These are phyloP conservation scores for Theristicus caerulescens DNA, from an alignment of 2,113 vertebrate genomes.

Conservation along the genomic window DNA sequence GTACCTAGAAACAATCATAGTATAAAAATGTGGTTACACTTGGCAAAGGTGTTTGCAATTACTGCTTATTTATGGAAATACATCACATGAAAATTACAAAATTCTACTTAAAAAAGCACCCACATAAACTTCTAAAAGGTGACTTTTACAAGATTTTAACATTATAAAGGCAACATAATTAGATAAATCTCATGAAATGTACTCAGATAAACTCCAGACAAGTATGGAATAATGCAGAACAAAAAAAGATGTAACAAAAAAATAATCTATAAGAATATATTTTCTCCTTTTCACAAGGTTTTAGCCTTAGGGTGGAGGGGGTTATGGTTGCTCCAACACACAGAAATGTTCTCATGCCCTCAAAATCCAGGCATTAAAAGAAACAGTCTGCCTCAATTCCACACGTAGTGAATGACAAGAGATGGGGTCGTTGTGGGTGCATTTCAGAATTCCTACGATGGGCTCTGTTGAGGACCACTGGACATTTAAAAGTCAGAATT, in stretches of 20 bases:
- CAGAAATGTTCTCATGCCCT: not conserved
- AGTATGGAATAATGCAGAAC: not conserved
- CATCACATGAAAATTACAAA: not conserved
- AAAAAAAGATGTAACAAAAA: not conserved
- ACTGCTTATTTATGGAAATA: not conserved
- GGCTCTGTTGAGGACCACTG: not conserved
- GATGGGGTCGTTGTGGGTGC: not conserved
- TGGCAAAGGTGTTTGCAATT: not conserved
- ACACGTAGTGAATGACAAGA: not conserved
- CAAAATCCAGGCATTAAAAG: not conserved
- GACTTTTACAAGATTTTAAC: not conserved
- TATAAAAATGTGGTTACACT: not conserved
- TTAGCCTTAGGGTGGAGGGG: not conserved
- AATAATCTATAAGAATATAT: not conserved
- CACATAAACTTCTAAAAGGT: not conserved
- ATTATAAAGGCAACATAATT: not conserved
- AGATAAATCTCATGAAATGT: not conserved
- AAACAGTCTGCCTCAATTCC: not conserved
- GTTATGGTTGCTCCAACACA: not conserved
- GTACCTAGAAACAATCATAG: not conserved
- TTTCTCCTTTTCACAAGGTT: not conserved
- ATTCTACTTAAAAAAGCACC: not conserved
- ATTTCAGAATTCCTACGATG: rapidly evolving
- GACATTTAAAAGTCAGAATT: not conserved
- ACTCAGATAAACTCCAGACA: not conserved